A percentile compares a stretch with the other conserved stretches of the same genome.
Evolutionary conservation across 1,140 invertebrate species (phyloP).

Genomic region (Bombus sylvicola): DNA sequence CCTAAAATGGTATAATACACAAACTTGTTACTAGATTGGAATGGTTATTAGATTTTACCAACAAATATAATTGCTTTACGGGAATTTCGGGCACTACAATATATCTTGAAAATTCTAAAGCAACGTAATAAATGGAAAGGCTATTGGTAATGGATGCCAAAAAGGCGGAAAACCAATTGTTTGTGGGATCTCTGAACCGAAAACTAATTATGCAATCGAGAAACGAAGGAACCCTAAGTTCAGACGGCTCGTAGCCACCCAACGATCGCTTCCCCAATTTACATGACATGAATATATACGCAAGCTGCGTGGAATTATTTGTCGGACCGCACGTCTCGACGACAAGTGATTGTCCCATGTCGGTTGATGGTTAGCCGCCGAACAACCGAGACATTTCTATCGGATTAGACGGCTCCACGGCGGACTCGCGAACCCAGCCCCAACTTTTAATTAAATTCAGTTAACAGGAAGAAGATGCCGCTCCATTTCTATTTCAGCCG

Average conservation of each 20-base stretch:
- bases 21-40: no score
- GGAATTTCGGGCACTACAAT: no score
- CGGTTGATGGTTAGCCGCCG: constrained; percentile 2
- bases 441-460: constrained; percentile 35
- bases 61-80: no score
- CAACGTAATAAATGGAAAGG: no score
- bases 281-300: constrained; percentile 30
- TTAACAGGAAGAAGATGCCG: constrained; percentile 17
- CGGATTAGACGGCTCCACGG: constrained; percentile 8
- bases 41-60: no score
- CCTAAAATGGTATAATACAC: no score
- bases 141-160: no score
- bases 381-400: constrained; percentile 29
- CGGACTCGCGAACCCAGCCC: background rate
- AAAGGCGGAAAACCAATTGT: no score
- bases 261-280: constrained; percentile 28
- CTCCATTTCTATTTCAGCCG: constrained; percentile 14
- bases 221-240: background rate
- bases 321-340: background rate
- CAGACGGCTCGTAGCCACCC: background rate
- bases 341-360: constrained; percentile 14
- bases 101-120: no score
- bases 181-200: no score
- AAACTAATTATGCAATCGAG: background rate
- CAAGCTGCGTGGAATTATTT: constrained; percentile 10